These are phyloP conservation scores for Stegodyphus dumicola DNA, from an alignment of 1,140 invertebrate genomes.

Conservation along the genomic window DNA sequence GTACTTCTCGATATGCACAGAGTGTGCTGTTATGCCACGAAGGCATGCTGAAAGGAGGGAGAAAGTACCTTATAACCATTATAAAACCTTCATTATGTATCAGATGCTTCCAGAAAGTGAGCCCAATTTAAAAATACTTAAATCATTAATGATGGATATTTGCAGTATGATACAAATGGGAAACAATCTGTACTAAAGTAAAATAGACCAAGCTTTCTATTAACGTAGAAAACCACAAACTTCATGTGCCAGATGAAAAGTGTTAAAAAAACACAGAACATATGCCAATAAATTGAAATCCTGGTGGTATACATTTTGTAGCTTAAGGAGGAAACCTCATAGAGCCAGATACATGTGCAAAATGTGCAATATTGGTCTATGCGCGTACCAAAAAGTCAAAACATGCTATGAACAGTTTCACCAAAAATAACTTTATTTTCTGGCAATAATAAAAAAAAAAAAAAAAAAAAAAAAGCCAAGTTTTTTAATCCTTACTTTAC, in stretches of 20 bases:
- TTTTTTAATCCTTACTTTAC: too few species aligned
- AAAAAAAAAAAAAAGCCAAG: too few species aligned
- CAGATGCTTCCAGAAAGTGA: background rate
- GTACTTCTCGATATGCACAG: too few species aligned
- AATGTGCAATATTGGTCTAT: slow-evolving; percentile 5
- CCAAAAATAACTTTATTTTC: background rate
- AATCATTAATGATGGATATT: too few species aligned
- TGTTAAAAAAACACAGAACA: background rate
- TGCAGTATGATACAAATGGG: background rate
- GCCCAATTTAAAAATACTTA: background rate
- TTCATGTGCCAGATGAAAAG: background rate
- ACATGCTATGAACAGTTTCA: slow-evolving; percentile 17
- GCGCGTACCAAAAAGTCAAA: background rate
- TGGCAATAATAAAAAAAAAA: background rate
- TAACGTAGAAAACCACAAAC: background rate
- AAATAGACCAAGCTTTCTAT: background rate
- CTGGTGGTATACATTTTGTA: background rate
- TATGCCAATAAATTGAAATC: slow-evolving; percentile 1
- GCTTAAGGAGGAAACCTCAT: too few species aligned
- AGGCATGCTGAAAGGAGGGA: too few species aligned
- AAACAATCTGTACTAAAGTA: background rate
- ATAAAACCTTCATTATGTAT: background rate
- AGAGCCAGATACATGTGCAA: slow-evolving; percentile 11
- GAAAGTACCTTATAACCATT: too few species aligned
- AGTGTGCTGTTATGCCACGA: too few species aligned